Percentiles rank a stretch among this genome's conserved stretches.
phyloP scores from a whole-genome alignment of 2,113 vertebrate species.

The Ahaetulla prasina region DNA sequence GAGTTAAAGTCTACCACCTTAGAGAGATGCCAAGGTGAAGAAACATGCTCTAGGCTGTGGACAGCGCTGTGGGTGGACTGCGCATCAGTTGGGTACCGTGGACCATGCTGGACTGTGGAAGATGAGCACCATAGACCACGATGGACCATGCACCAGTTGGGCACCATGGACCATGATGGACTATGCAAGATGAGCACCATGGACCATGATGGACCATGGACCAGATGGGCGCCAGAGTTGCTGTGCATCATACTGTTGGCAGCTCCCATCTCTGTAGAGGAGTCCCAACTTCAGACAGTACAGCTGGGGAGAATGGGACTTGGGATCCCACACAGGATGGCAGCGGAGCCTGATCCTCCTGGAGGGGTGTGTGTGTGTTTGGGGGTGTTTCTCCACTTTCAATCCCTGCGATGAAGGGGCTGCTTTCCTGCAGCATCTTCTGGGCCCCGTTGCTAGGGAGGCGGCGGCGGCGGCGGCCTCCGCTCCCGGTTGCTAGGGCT shows the following conservation, averaged over 20 bases:
- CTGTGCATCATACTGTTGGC: neutral
- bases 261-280: neutral
- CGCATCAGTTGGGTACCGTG: too few relatives aligned
- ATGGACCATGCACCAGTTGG: too few relatives aligned
- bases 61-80: neutral
- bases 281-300: neutral
- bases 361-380: too few relatives aligned
- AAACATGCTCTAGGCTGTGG: too few relatives aligned
- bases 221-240: neutral
- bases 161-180: too few relatives aligned
- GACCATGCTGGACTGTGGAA: too few relatives aligned
- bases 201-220: too few relatives aligned
- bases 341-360: neutral
- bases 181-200: too few relatives aligned
- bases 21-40: too few relatives aligned
- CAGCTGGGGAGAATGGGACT: neutral
- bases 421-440: neutral
- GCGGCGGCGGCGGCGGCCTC: constrained; percentile 7
- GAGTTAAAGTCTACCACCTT: too few relatives aligned
- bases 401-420: rapidly evolving
- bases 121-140: too few relatives aligned
- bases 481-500: neutral
- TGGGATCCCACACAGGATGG: neutral
- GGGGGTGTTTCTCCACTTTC: neutral
- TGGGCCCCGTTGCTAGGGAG: neutral